Base-by-base conservation (phyloP, 1,140 invertebrate genomes). In the Chymomyza costata region DNA sequence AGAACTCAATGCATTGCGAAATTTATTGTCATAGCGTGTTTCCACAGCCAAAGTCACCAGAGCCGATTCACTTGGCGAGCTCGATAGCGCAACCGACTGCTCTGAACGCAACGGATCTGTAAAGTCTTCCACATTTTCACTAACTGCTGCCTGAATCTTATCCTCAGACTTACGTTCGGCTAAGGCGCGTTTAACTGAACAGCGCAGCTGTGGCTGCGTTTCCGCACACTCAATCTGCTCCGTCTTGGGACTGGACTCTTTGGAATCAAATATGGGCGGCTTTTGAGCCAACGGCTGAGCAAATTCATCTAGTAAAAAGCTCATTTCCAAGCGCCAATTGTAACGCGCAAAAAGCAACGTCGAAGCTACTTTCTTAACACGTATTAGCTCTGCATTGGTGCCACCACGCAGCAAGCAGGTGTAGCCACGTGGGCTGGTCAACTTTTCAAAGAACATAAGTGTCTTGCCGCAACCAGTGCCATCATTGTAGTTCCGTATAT, bases 361-460 rank as follows among this genome's bases (percentile, higher is more conserved):
- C 14, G 90, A 91, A 0, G 93, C 90, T 0, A 97, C 93, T 50
- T 89, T 87, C 84, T 98, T 98, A 0, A 97, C 90, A 80, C 91
- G 90, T 7, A 90, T 89, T 5, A 99, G 87, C 85, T 99, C 97
- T 6, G 86, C 80, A 40, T 90, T 86, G 0, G 90, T 89, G 2
- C 90, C 93, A 0, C 97, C 97, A 21, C 95, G 89, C 0, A 99
- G 83, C 5, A 98, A 82, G 19, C 99, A 92, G 0, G 96, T 97
- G 70, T 94, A 96, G 0, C 96, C 96, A 0, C 97, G 87, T 65
- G 93, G 90, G 81, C 89, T 89, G 0, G 92, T 90, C 76, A 96
- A 95, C 1, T 96, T 95, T 86, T 98, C 97, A 65, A 99, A 93
- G 61, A 95, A 94, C 94, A 98, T 95, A 1, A 98, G 84, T 0